Conservation (phyloP, 2,888 invertebrate species). For the Stenoptilia bipunctidactyla region DNA sequence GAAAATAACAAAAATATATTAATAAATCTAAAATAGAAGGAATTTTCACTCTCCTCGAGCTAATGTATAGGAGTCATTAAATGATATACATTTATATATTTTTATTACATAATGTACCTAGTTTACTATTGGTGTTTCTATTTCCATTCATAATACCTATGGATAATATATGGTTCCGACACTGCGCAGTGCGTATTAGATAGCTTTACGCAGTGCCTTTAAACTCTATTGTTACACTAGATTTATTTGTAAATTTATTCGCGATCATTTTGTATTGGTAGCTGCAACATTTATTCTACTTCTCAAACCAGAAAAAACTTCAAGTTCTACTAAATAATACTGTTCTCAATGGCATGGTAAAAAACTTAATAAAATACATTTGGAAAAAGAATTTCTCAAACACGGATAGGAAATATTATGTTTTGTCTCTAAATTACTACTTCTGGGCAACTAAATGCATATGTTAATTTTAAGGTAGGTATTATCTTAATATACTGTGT, state of each 20-base stretch:
- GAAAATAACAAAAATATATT: constrained; percentile 62
- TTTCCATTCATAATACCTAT: constrained; percentile 57
- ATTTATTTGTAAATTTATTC: constrained; percentile 35
- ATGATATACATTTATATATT: constrained; percentile 43
- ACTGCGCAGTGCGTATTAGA: constrained; percentile 30
- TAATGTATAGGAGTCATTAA: constrained; percentile 27
- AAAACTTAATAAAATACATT: constrained; percentile 42
- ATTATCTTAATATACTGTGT: constrained; percentile 47
- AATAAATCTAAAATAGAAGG: constrained; percentile 49
- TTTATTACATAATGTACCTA: constrained; percentile 41
- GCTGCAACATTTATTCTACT: constrained; percentile 50
- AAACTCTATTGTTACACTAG: constrained; percentile 39
- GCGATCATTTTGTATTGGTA: constrained; percentile 51
- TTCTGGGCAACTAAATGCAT: constrained; percentile 65
- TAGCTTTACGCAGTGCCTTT: constrained; percentile 36
- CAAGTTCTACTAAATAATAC: constrained; percentile 69
- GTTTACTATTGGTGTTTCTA: constrained; percentile 67
- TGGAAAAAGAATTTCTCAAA: constrained; percentile 9
- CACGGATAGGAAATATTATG: no score
- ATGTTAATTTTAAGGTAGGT: constrained; percentile 46
- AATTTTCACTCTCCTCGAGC: constrained; percentile 37
- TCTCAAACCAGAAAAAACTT: constrained; percentile 42
- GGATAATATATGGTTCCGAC: constrained; percentile 44
- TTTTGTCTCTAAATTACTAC: constrained; percentile 17
- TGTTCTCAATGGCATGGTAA: constrained; percentile 71